These are phyloP conservation scores for Erethizon dorsatum DNA, from an alignment of 2,797 vertebrate species.

Conservation along the genomic window DNA sequence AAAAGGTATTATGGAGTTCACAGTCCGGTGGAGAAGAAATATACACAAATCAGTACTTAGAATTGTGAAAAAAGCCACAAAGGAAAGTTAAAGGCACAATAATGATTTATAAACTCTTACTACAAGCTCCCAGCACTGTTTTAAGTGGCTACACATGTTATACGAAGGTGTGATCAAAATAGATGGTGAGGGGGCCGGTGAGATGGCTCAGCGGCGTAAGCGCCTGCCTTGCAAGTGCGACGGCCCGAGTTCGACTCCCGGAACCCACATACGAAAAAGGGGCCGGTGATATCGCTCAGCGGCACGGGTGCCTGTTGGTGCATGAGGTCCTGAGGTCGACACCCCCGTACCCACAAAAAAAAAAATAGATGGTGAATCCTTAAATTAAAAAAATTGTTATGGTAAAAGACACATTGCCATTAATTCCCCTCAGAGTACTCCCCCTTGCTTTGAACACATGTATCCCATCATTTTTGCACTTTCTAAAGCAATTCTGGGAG, in stretches of 20 bases:
- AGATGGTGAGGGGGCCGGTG: not conserved
- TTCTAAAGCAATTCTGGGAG: not conserved
- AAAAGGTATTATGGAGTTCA: not conserved
- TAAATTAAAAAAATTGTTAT: not conserved
- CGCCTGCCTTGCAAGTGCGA: too few species aligned
- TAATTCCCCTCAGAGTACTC: not conserved
- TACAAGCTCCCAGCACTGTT: not conserved
- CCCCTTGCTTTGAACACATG: not conserved
- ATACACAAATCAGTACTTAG: not conserved
- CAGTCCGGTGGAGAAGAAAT: not conserved
- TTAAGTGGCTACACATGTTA: too few species aligned
- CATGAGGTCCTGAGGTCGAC: too few species aligned
- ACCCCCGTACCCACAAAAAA: too few species aligned
- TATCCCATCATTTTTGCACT: not conserved
- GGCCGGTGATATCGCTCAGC: too few species aligned
- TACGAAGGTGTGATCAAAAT: not conserved
- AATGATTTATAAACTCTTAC: not conserved
- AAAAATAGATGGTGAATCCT: not conserved
- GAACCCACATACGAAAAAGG: too few species aligned
- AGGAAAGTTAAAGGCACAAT: not conserved
- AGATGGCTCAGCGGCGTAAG: too few species aligned
- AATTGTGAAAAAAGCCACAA: not conserved
- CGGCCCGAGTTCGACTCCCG: too few species aligned
- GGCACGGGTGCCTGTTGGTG: too few species aligned
- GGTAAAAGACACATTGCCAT: not conserved